phyloP scores from a whole-genome alignment of 2,888 invertebrate species.

The Sepiola atlantica region DNA sequence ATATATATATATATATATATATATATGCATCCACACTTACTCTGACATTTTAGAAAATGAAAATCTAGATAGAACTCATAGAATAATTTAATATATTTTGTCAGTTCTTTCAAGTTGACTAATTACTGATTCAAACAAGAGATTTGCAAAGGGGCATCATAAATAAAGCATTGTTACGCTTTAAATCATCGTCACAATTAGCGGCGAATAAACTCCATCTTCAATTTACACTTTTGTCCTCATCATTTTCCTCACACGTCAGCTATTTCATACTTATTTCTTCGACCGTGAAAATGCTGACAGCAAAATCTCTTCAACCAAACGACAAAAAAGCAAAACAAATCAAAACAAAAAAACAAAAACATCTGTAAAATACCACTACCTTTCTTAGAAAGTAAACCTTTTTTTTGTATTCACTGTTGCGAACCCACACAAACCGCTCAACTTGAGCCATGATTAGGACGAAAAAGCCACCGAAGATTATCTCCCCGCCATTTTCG shows the following conservation, averaged over 20 bases:
- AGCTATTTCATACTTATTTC: not conserved
- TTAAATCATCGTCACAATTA: not conserved
- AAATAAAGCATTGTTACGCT: not conserved
- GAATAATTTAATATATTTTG: too few species aligned
- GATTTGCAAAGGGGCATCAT: too few species aligned
- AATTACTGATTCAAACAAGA: too few species aligned
- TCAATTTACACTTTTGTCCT: not conserved
- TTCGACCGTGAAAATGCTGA: not conserved
- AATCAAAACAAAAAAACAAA: too few species aligned
- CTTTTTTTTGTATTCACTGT: not conserved
- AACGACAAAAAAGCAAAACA: not conserved
- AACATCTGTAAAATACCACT: not conserved
- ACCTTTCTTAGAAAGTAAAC: not conserved
- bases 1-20: too few species aligned
- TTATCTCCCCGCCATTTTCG: not conserved
- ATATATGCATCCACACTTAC: too few species aligned
- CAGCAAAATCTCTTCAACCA: not conserved
- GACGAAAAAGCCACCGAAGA: not conserved
- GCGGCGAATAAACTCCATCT: not conserved
- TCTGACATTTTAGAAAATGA: too few species aligned
- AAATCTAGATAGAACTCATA: too few species aligned
- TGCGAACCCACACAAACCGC: not conserved
- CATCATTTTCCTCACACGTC: not conserved
- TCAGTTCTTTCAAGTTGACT: too few species aligned
- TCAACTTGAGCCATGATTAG: constrained; percentile 9